These are phyloP conservation scores for Argya squamiceps DNA, from an alignment of 2,797 vertebrate genomes.

Conservation along the genomic window DNA sequence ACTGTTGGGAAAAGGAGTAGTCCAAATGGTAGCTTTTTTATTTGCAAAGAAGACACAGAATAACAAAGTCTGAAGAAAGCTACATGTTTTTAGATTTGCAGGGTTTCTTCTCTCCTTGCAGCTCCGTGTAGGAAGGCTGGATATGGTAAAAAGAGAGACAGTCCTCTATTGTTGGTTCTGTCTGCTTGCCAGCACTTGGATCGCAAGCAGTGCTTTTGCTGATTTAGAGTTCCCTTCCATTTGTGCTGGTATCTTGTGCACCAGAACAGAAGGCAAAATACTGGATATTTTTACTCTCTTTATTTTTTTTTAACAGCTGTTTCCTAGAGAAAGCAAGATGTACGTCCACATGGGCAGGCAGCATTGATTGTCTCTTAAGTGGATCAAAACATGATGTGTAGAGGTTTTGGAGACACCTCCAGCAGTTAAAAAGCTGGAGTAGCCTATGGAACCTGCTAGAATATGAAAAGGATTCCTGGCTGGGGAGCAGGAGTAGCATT, in stretches of 20 bases:
- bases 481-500: not conserved
- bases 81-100: not conserved
- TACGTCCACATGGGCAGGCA: accelerated
- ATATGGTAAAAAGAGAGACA: not conserved
- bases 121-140: not conserved
- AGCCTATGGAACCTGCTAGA: not conserved
- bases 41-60: not conserved
- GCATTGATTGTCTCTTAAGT: not conserved
- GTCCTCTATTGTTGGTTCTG: not conserved
- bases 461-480: not conserved
- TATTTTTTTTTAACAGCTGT: not conserved
- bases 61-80: not conserved
- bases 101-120: not conserved
- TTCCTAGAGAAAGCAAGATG: not conserved
- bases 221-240: not conserved
- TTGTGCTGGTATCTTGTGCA: not conserved
- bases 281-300: not conserved
- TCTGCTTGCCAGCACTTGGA: not conserved
- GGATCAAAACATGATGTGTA: not conserved
- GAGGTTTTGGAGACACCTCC: not conserved
- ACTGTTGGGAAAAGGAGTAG: not conserved
- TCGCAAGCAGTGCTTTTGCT: not conserved
- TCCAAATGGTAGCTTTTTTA: not conserved
- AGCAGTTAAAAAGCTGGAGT: not conserved
- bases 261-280: not conserved